Conservation (phyloP, 2,888 invertebrate genomes). For the Pocota personata region DNA sequence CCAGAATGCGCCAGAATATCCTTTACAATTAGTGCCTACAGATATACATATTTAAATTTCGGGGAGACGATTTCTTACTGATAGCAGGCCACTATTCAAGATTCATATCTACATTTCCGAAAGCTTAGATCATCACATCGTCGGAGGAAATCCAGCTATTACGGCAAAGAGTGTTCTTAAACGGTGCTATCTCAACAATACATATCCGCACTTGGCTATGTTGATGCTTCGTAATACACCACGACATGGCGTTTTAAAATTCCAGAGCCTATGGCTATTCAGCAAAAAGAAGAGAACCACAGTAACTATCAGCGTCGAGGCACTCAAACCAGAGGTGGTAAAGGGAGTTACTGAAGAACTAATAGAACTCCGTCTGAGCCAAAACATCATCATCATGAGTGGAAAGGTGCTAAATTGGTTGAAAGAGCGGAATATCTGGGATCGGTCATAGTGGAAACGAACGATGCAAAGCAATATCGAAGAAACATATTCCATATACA, state of each 20-base stretch:
- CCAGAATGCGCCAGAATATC: constrained; percentile 32
- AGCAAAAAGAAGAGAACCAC: background rate
- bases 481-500: background rate
- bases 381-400: constrained; percentile 53
- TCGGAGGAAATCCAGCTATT: background rate
- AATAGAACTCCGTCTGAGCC: constrained; percentile 15
- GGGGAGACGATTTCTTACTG: constrained; percentile 5
- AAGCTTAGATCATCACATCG: background rate
- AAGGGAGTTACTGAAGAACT: constrained; percentile 27
- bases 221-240: too few species aligned
- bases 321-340: too few species aligned
- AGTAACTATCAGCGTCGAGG: background rate
- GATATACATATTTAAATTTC: too few species aligned
- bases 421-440: too few species aligned
- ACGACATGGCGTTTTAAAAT: too few species aligned
- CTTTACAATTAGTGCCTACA: constrained; percentile 1
- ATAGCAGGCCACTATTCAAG: constrained; percentile 12
- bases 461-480: background rate
- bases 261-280: background rate
- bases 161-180: background rate
- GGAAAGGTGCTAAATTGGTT: too few species aligned
- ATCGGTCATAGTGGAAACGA: constrained; percentile 50
- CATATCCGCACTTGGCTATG: too few species aligned
- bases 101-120: constrained; percentile 17
- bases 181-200: too few species aligned